Conservation (phyloP, 2,888 invertebrate genomes). For the Eurytoma californica region DNA sequence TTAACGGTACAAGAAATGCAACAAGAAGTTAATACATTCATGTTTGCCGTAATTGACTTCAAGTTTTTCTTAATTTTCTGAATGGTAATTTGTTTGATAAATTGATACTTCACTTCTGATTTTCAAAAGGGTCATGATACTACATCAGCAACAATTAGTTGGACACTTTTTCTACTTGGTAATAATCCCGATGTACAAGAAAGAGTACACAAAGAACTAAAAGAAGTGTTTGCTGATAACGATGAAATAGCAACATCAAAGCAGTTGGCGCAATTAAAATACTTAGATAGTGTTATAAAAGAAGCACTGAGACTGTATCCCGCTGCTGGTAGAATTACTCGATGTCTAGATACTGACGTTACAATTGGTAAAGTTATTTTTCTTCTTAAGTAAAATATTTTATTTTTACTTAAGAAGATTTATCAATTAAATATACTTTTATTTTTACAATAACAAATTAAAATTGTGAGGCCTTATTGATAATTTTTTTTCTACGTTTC, state of each 20-base stretch:
- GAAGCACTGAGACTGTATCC: conserved; percentile 78
- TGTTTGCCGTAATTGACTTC: conserved; percentile 80
- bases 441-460: no score
- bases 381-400: no score
- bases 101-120: neutral
- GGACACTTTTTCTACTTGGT: conserved; percentile 76
- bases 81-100: neutral
- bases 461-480: neutral
- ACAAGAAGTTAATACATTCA: conserved; percentile 85
- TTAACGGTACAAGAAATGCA: conserved; percentile 79
- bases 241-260: conserved; percentile 64
- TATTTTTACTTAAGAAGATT: no score
- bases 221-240: conserved; percentile 70
- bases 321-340: conserved; percentile 76
- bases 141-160: conserved; percentile 76
- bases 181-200: conserved; percentile 75
- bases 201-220: conserved; percentile 74
- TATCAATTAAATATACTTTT: no score
- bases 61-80: conserved; percentile 62
- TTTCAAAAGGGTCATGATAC: conserved; percentile 76
- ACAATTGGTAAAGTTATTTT: conserved; percentile 68
- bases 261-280: conserved; percentile 74
- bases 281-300: conserved; percentile 79
- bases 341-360: conserved; percentile 75
- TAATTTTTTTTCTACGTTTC: neutral